These are phyloP conservation scores for Harpalus rubripes DNA, from an alignment of 2,888 invertebrate genomes.

Conservation along the genomic window DNA sequence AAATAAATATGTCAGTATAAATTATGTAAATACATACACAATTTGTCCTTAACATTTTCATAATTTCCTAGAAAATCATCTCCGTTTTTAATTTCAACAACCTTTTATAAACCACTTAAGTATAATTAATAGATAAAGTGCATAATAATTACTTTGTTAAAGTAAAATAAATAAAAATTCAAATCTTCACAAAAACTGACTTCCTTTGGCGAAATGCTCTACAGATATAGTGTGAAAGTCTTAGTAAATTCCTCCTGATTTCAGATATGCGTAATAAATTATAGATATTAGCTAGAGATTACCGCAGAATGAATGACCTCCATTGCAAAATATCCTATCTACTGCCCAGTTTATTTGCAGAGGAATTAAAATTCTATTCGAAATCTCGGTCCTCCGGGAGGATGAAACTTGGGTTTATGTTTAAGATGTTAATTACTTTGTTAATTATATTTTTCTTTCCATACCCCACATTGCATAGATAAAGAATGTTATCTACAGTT, in stretches of 20 bases:
- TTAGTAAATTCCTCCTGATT: slow-evolving; percentile 15
- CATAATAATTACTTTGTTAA: too few relatives aligned
- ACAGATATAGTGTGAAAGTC: slow-evolving; percentile 24
- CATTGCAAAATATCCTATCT: not conserved
- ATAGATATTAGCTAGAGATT: slow-evolving; percentile 21
- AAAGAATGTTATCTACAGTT: not conserved
- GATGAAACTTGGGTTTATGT: slow-evolving; percentile 27
- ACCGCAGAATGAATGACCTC: slow-evolving; percentile 20
- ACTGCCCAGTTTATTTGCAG: slow-evolving; percentile 19
- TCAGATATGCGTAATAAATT: slow-evolving; percentile 33
- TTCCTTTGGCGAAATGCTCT: not conserved
- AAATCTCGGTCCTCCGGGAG: not conserved
- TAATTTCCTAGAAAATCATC: too few relatives aligned
- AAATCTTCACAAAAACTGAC: not conserved
- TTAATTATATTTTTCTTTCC: slow-evolving; percentile 51
- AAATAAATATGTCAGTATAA: too few relatives aligned
- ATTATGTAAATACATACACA: too few relatives aligned
- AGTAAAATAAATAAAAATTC: too few relatives aligned
- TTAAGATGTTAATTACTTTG: slow-evolving; percentile 41
- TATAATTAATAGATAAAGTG: too few relatives aligned
- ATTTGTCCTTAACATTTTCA: too few relatives aligned
- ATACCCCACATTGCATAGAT: slow-evolving; percentile 12
- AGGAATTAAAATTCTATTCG: slow-evolving; percentile 44
- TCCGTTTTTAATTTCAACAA: too few relatives aligned
- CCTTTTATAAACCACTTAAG: too few relatives aligned